A percentile compares a stretch with the other conserved stretches of the same genome.
Evolutionary conservation across 2,888 invertebrate species (phyloP).

Genomic region (Eupeodes luniger): DNA sequence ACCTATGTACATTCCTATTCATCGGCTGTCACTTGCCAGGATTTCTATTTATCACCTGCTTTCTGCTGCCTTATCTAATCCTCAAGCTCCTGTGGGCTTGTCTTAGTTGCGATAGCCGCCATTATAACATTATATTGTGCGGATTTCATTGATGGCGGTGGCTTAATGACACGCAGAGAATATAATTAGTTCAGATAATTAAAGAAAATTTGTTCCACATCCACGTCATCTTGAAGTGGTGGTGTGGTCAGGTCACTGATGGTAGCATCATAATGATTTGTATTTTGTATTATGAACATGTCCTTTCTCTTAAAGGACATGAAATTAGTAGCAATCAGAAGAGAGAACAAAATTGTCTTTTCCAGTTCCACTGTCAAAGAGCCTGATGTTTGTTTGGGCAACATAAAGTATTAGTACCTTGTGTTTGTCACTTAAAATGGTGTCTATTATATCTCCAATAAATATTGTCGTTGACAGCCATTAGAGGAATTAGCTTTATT

Average conservation of each 20-base stretch:
- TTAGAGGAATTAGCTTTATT: constrained; percentile 62
- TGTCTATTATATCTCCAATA: constrained; percentile 54
- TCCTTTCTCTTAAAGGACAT: constrained; percentile 7
- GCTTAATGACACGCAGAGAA: constrained; percentile 28
- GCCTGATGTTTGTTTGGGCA: too few species aligned
- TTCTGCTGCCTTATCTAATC: constrained; percentile 12
- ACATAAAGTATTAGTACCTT: neutral
- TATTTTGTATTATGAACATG: constrained; percentile 33
- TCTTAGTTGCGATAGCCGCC: constrained; percentile 14
- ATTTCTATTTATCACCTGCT: constrained; percentile 55
- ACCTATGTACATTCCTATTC: constrained; percentile 46
- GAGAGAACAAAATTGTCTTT: constrained; percentile 32
- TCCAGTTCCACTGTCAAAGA: constrained; percentile 15
- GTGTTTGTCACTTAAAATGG: constrained; percentile 33
- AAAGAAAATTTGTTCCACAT: constrained; percentile 59
- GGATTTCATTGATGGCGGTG: constrained; percentile 31
- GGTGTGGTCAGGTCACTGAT: neutral
- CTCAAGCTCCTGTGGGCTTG: neutral
- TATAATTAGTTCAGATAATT: constrained; percentile 71
- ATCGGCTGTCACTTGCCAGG: constrained; percentile 60
- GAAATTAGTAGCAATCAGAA: neutral
- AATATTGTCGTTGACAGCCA: constrained; percentile 70
- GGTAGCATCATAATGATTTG: neutral
- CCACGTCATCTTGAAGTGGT: constrained; percentile 4
- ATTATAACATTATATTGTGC: neutral